Conservation (phyloP, 2,113 vertebrate genomes). For the Montifringilla adamsi region DNA sequence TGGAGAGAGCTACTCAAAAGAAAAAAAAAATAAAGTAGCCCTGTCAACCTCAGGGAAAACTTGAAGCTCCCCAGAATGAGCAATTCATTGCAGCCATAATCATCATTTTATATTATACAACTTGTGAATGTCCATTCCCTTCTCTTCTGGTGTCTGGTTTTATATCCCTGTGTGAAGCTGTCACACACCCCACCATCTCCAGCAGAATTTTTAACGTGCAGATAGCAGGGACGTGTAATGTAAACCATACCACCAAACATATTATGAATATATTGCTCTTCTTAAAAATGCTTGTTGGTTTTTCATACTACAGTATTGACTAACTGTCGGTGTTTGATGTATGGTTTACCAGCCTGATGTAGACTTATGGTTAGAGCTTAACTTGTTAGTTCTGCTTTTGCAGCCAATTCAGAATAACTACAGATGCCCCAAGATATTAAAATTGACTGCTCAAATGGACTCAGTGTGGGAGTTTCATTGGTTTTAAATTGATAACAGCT, state of each 20-base stretch:
- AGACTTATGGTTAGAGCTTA: slow-evolving; percentile 94
- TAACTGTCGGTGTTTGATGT: slow-evolving; percentile 92
- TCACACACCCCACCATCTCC: slow-evolving; percentile 31
- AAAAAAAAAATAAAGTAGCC: neutral
- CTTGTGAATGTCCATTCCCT: slow-evolving; percentile 17
- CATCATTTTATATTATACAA: slow-evolving; percentile 37
- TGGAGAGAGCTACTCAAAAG: neutral
- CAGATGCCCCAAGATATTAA: slow-evolving; percentile 94
- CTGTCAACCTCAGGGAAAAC: neutral
- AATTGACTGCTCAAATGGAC: slow-evolving; percentile 89
- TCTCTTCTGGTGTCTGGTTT: slow-evolving; percentile 34
- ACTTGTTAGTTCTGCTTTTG: slow-evolving; percentile 96
- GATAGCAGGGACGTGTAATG: slow-evolving; percentile 64
- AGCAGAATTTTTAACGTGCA: slow-evolving; percentile 32
- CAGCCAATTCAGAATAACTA: slow-evolving; percentile 84
- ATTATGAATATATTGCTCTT: slow-evolving; percentile 86
- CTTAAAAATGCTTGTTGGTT: slow-evolving; percentile 89
- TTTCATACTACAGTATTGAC: slow-evolving; percentile 92
- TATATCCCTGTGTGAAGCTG: slow-evolving; percentile 34
- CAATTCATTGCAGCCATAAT: slow-evolving; percentile 36
- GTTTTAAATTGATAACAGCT: slow-evolving; percentile 90
- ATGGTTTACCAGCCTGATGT: slow-evolving; percentile 84
- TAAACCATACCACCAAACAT: slow-evolving; percentile 70
- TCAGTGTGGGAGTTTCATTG: slow-evolving; percentile 86
- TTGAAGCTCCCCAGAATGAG: neutral